Base-by-base conservation (phyloP, 1,140 invertebrate genomes). In the Heliconius congener region DNA sequence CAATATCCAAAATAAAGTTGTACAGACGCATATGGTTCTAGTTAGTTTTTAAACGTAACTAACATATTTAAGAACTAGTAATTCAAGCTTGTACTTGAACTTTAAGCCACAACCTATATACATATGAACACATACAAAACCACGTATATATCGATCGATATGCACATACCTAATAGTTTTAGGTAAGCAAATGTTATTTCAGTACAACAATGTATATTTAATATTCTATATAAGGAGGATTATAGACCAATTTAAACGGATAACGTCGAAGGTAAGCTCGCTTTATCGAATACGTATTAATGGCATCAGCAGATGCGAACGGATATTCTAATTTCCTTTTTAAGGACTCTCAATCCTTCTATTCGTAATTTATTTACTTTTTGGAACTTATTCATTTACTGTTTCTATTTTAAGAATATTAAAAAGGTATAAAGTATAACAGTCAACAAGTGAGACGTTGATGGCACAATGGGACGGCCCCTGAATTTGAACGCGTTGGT, bases 271-370 rank as follows among this genome's bases (percentile, higher is more conserved):
- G 27, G 27, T 66, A 66, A 30, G 27, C 27, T 66, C 27, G 60
- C 27, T 66, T 30, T 66, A 66, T 66, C 27, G 60, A 66, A 66
- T 66, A 66, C 60, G 27, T 66, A 66, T 66, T 66, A 30, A 66
- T 30, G 60, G 13, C 23, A 66, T 66, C 60, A 27, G 60, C 30
- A 66, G 60, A 66, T 66, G 60, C 23, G 72, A 73, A 27, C 72
- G 72, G 72, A 73, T 73, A 66, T 66, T 66, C 11, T 30, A 66
- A 66, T 66, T 66, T 66, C 60, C 60, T 66, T 66, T 66, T 66
- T 66, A 66, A 66, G 60, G 23, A 23, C 60, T 66, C 30, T 66
- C 60, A 66, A 66, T 66, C 60, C 60, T 66, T 66, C 9, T 30
- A 30, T 66, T 66, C 60, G 60, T 27, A 27, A 66, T 66, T 13